A percentile compares a stretch with the other conserved stretches of the same genome.
Evolutionary conservation across 2,113 vertebrate species (phyloP).

Genomic region (Coptodon bakossiorum): DNA sequence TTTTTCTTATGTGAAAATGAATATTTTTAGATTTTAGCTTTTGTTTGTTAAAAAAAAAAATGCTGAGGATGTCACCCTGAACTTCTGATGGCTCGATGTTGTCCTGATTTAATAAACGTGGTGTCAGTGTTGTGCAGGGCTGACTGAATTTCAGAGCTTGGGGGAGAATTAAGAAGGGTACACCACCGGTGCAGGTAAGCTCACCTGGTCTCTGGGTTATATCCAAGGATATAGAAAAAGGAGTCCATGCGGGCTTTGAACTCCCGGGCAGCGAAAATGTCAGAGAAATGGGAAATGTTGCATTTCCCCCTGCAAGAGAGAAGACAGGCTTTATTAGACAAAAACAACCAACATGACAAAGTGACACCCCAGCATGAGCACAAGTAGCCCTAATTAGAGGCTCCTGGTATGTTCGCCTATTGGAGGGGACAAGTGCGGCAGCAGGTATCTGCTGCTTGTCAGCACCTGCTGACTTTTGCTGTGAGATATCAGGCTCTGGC

Average conservation of each 20-base stretch:
- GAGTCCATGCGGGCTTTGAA: slow-evolving; percentile 98
- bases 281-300: slow-evolving; percentile 99
- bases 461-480: slow-evolving; percentile 4
- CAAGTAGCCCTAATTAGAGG: slow-evolving; percentile 9
- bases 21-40: neutral
- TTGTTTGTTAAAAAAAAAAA: neutral
- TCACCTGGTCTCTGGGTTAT: slow-evolving; percentile 99
- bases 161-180: neutral
- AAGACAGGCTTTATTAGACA: slow-evolving; percentile 47
- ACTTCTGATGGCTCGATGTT: neutral
- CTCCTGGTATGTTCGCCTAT: neutral
- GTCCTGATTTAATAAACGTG: neutral
- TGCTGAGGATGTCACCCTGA: neutral
- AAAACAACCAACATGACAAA: slow-evolving; percentile 4
- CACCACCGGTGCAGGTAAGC: slow-evolving; percentile 39
- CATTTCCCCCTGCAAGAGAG: slow-evolving; percentile 90
- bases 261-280: slow-evolving; percentile 98
- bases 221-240: slow-evolving; percentile 99
- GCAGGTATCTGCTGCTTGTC: slow-evolving; percentile 28
- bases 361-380: neutral
- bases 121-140: neutral
- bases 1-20: neutral
- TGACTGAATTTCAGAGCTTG: neutral
- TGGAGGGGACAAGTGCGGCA: slow-evolving; percentile 30
- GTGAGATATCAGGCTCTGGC: neutral